These are phyloP conservation scores for Dynastes hyllus DNA, from an alignment of 2,888 invertebrate genomes.

Conservation along the genomic window DNA sequence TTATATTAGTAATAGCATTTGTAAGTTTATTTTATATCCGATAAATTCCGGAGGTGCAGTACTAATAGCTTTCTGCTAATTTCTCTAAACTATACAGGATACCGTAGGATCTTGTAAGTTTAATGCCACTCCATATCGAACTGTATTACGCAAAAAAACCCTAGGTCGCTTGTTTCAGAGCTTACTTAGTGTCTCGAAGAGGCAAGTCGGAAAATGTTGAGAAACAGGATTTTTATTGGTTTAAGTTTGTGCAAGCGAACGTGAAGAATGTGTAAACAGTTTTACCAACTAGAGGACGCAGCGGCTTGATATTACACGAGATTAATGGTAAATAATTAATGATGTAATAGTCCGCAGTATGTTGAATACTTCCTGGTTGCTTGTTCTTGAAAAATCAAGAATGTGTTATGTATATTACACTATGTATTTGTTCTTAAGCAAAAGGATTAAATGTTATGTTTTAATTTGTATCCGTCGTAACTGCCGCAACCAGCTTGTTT, in stretches of 20 bases:
- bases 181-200: neutral
- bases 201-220: constrained; percentile 30
- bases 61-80: too few relatives aligned
- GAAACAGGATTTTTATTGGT: constrained; percentile 35
- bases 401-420: neutral
- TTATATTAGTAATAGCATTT: neutral
- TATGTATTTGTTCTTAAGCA: neutral
- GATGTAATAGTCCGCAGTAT: constrained; percentile 14
- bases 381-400: constrained; percentile 5
- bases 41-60: too few relatives aligned
- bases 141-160: too few relatives aligned
- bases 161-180: neutral
- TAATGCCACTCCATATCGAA: too few relatives aligned
- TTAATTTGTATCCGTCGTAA: neutral
- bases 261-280: constrained; percentile 18
- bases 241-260: constrained; percentile 20
- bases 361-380: constrained; percentile 16
- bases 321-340: constrained; percentile 34
- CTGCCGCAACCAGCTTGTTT: too few relatives aligned
- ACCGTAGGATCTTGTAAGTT: too few relatives aligned
- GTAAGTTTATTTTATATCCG: too few relatives aligned
- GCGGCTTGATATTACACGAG: constrained; percentile 19
- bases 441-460: neutral
- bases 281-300: constrained; percentile 6
- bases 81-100: too few relatives aligned